Percentiles rank a stretch among this genome's conserved stretches.
phyloP scores from a whole-genome alignment of 2,113 vertebrate species.

The Vidua macroura region DNA sequence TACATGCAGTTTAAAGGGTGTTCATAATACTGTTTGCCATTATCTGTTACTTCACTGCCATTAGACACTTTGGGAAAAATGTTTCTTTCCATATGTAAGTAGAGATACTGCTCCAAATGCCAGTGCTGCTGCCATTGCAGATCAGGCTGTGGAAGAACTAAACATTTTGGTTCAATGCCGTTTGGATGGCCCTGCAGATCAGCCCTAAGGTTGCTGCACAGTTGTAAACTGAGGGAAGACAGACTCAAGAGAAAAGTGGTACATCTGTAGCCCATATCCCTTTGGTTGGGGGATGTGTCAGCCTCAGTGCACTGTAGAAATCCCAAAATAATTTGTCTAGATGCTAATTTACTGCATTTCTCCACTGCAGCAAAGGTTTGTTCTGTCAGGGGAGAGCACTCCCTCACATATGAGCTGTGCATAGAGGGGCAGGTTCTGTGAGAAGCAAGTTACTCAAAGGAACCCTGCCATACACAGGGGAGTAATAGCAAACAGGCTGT shows the following conservation, averaged over 20 bases:
- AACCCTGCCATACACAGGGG: not conserved
- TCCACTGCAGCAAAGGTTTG: not conserved
- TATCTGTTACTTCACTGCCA: not conserved
- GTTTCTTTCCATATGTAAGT: not conserved
- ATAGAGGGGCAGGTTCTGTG: not conserved
- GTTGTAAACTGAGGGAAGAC: not conserved
- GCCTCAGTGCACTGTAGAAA: not conserved
- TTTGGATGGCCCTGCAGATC: not conserved
- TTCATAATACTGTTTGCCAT: not conserved
- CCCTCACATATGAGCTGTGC: fast-evolving
- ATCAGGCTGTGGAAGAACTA: not conserved
- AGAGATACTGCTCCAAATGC: not conserved
- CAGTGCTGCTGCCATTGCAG: not conserved
- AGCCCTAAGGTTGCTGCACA: not conserved
- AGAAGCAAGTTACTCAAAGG: not conserved
- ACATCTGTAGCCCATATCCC: not conserved
- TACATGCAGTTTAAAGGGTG: not conserved
- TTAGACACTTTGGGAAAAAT: not conserved
- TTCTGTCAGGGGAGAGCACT: not conserved
- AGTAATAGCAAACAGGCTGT: not conserved
- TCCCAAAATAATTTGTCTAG: not conserved
- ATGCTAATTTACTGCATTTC: not conserved
- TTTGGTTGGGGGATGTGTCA: not conserved
- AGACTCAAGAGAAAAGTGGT: not conserved
- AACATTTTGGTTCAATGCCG: not conserved